Evolutionary conservation across 2,888 invertebrate genomes (phyloP), one percentile per base, ranked within the genome.

Genomic region (Cyaniris semiargus): DNA sequence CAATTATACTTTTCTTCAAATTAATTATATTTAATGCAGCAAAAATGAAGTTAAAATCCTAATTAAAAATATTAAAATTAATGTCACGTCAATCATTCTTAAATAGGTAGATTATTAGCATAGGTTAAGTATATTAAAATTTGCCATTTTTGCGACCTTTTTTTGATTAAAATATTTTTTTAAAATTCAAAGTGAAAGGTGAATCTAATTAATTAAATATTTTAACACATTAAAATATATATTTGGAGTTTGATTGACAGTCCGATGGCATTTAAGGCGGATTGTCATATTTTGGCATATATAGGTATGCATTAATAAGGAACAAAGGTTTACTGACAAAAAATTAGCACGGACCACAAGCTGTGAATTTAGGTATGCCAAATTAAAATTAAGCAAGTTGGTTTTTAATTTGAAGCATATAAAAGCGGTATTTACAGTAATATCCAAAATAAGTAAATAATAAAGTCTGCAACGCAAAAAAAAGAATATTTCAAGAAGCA

Each of bases 101-200:
- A 27, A 66, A 66, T 27, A 66, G 27, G 23, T 23, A 23, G 60
- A 23, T 23, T 60, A 21, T 60, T 60, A 23, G 4, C 21, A 23
- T 58, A 58, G 58, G 60, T 60, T 60, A 60, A 23, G 23, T 60
- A 13, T 15, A 66, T 66, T 66, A 66, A 27, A 66, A 66, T 66
- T 27, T 27, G 15, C 27, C 27, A 23, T 18, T 66, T 31, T 6
- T 15, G 5, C 6, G 15, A 66, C 27, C 27, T 66, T 66, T 18
- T 27, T 66, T n/a, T 4, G 27, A 66, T 60, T 23, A 60, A 60
- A 13, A 34, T 34, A 34, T 27, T 5, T 13, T 60, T 60, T 5
- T 27, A 31, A 15, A 15, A 27, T 23, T 60, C 3, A 21, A 60
- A 21, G 58, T 3, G 21, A 21, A 60, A 60, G 21, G 58, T 60